Evolutionary conservation across 2,113 vertebrate genomes (phyloP), one percentile per base, ranked within the genome.

Genomic region (Hystrix cristata): DNA sequence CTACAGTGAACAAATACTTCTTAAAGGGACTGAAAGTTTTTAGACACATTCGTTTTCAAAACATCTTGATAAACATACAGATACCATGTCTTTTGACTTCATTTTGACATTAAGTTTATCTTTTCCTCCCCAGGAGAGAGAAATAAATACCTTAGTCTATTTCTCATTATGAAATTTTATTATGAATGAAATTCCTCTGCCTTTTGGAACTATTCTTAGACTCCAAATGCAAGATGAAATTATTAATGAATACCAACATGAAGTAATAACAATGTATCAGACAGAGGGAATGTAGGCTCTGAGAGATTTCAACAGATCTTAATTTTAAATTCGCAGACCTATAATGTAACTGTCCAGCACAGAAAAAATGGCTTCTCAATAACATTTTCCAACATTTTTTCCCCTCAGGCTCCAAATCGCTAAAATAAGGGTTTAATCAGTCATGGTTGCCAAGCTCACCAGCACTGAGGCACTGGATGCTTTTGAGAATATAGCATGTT

Each of bases 101-200:
- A 23, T 71, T 85, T 86, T 60, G 48, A 55, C n/a, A 85, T 65
- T 51, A 80, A 60, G 7, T 7, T 87, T 78, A 79, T 74, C 38
- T 84, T 3, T 90, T 82, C 34, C 53, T 55, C 55, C 57, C 18
- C 3, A 18, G 34, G 15, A 43, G 5, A 76, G 5, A 86, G 19
- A 27, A 79, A 83, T 19, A 65, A 59, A 80, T 62, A 76, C 23
- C 51, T 84, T 60, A 51, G 13, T 79, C 59, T 67, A 18, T 87
- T 76, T 97, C 46, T 94, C 81, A 80, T 51, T 87, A 46, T 87
- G 8, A 79, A 84, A 65, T 81, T 90, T 76, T 84, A 76, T 83
- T 76, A 38, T 55, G 72, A 78, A 85, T 71, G 11, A 84, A 88
- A 85, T 38, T 38, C 38, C 29, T 78, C 79, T 96, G 31, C 48